Evolutionary conservation across 2,797 vertebrate genomes (phyloP), one percentile per base, ranked within the genome.

Genomic region (Sebastes ruberrimus): DNA sequence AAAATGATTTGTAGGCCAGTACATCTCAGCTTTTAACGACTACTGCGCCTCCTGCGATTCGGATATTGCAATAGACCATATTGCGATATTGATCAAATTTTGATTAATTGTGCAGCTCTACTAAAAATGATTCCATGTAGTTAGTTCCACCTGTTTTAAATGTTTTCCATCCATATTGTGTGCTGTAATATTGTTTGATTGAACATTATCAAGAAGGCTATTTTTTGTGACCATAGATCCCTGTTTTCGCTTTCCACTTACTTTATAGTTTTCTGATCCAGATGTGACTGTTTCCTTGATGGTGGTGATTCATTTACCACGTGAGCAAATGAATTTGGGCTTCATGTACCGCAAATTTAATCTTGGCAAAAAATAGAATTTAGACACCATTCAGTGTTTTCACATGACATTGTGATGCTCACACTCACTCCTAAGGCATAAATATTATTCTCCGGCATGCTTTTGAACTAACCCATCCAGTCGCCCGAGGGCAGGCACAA

Each of bases 381-480:
- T 2, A 59, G 28, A 62, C 49, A 62, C 25, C 23, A 22, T 49
- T 70, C 42, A 22, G 23, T 70, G 22, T 53, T 64, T 67, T 33
- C 59, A 35, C 71, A 71, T 70, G 67, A 81, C 67, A 78, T 9
- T 78, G 66, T 35, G 61, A 75, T 38, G 69, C 83, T 89, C 80
- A 71, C 55, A 8, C 57, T 59, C 64, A 67, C 78, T 85, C 76
- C 71, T 30, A 7, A 55, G 73, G 76, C 76, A 69, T 79, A 68
- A 77, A 88, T 78, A 85, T 84, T 85, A 84, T 78, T 83, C 76
- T 74, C 30, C 22, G 13, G 76, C 72, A 73, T 77, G 71, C 66
- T 60, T 88, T 86, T 89, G 71, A 86, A 85, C 72, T 71, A 68
- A 83, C 78, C 72, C 79, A 74, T 88, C 71, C 59, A 38, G 42